Conservation (phyloP, 1,140 invertebrate species). For the Saccostrea glomerata region DNA sequence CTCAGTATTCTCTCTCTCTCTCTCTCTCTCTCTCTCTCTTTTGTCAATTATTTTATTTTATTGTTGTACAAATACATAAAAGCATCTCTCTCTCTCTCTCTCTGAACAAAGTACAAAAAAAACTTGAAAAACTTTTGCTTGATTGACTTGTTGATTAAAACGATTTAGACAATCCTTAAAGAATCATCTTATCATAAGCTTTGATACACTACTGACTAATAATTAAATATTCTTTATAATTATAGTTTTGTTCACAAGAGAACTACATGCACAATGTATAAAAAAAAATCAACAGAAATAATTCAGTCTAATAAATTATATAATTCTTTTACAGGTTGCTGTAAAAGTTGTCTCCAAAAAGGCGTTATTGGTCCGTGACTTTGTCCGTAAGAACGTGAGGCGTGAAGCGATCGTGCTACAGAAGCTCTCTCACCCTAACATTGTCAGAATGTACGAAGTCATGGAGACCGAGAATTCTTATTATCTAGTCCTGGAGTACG, state of each 20-base stretch:
- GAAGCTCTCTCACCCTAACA: constrained; percentile 73
- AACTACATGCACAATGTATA: neutral
- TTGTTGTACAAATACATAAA: too few relatives aligned
- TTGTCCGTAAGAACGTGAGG: constrained; percentile 70
- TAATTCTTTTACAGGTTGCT: constrained; percentile 68
- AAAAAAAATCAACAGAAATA: neutral
- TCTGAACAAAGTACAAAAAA: too few relatives aligned
- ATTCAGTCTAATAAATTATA: neutral
- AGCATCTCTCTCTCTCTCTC: too few relatives aligned
- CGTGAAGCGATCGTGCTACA: constrained; percentile 74
- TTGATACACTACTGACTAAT: too few relatives aligned
- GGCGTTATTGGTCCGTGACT: constrained; percentile 68
- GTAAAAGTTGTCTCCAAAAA: constrained; percentile 76
- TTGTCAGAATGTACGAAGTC: constrained; percentile 75
- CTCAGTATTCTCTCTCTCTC: too few relatives aligned
- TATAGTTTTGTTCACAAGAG: neutral
- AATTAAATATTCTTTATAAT: too few relatives aligned
- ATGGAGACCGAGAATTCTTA: constrained; percentile 77
- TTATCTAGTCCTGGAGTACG: constrained; percentile 76
- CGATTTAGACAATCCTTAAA: too few relatives aligned
- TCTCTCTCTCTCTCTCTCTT: too few relatives aligned
- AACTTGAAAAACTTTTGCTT: too few relatives aligned
- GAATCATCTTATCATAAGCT: too few relatives aligned
- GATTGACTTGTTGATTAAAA: too few relatives aligned
- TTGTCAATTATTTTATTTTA: too few relatives aligned